phyloP scores from a whole-genome alignment of 2,797 vertebrate species.

The Miichthys miiuy region DNA sequence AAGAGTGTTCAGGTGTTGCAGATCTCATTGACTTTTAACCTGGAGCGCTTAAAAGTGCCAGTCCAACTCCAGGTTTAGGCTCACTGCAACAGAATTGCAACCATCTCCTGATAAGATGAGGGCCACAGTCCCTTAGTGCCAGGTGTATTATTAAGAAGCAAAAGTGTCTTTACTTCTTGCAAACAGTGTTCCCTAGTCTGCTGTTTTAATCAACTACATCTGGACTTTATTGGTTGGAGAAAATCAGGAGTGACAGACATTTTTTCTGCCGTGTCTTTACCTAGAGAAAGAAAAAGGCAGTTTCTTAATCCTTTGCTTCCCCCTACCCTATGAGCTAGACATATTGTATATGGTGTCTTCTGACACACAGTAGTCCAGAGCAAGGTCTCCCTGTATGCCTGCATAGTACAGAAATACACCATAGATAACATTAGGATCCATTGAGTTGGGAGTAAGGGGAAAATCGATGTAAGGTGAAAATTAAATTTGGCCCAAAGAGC shows the following conservation, averaged over 20 bases:
- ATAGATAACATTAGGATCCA: constrained; percentile 90
- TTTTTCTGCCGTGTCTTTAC: not conserved
- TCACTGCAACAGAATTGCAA: constrained; percentile 31
- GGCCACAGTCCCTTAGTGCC: constrained; percentile 36
- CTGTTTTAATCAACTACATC: constrained; percentile 56
- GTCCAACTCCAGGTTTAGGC: constrained; percentile 25
- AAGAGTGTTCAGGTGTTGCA: not conserved
- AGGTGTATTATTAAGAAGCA: constrained; percentile 66
- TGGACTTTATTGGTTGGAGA: constrained; percentile 31
- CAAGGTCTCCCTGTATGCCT: constrained; percentile 38
- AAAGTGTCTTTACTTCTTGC: constrained; percentile 37
- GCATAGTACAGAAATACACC: constrained; percentile 84
- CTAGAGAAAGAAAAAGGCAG: constrained; percentile 43
- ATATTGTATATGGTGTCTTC: constrained; percentile 34
- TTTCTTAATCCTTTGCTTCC: constrained; percentile 49
- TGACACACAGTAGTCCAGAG: constrained; percentile 47
- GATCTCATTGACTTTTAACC: constrained; percentile 23
- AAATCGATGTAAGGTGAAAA: constrained; percentile 97
- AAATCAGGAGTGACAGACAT: not conserved
- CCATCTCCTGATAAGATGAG: constrained; percentile 41
- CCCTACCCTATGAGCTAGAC: constrained; percentile 36
- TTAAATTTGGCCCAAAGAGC: constrained; percentile 96
- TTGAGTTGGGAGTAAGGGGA: constrained; percentile 84
- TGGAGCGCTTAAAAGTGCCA: constrained; percentile 6
- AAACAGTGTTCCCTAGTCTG: constrained; percentile 42